phyloP scores from a whole-genome alignment of 30 jellyfish, hydroid and myxozoan species.

The Turritopsis rubra region DNA sequence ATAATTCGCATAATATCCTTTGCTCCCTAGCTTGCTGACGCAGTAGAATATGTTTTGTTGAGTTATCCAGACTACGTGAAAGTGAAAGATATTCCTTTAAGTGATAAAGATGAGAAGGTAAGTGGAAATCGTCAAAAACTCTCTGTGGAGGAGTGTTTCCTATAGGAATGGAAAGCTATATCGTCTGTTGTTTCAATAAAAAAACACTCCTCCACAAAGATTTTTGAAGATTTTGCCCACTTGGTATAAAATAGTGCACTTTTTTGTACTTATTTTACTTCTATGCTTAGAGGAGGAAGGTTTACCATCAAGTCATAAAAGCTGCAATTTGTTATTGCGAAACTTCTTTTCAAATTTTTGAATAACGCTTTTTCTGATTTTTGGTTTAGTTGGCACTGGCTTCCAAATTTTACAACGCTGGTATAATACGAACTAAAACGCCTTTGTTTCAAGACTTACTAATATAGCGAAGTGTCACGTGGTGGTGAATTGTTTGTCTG shows the following conservation, averaged over 20 bases:
- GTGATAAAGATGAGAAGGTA: slow-evolving; percentile 59
- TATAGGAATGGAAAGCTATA: no score
- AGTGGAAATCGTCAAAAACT: neutral
- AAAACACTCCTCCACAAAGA: no score
- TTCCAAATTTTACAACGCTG: slow-evolving; percentile 41
- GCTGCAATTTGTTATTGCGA: no score
- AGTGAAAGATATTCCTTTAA: slow-evolving; percentile 43
- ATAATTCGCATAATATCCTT: no score
- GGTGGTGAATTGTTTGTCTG: neutral
- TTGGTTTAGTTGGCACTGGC: slow-evolving; percentile 38
- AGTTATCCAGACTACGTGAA: slow-evolving; percentile 72
- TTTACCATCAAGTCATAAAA: no score
- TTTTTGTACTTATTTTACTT: no score
- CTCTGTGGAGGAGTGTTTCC: no score
- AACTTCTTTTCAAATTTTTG: no score
- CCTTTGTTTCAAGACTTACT: slow-evolving; percentile 62
- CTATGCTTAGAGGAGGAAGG: no score
- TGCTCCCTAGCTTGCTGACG: slow-evolving; percentile 76
- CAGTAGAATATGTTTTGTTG: slow-evolving; percentile 46
- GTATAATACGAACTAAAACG: slow-evolving; percentile 54
- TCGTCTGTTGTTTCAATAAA: no score
- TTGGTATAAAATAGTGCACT: no score
- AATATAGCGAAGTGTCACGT: neutral
- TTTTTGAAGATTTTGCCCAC: no score
- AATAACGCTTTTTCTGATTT: neutral